Evolutionary conservation across 2,113 vertebrate species (phyloP), one percentile per base, ranked within the genome.

Genomic region (Thunnus thynnus): DNA sequence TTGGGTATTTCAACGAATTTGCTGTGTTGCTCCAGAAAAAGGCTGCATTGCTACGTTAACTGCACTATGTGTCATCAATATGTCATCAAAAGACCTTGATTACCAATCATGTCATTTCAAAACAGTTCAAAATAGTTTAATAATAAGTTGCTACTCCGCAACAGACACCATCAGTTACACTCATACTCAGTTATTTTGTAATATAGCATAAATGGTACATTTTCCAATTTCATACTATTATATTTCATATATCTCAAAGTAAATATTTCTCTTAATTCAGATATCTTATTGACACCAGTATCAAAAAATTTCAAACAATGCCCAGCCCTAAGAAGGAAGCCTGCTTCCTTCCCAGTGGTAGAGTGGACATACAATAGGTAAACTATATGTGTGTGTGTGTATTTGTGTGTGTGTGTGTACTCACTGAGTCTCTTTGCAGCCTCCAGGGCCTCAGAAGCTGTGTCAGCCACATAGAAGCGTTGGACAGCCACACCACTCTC

Each of bases 361-460:
- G 5, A 80, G 12, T 36, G 36, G 56, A 66, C 20, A 30, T 30
- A 30, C 27, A 30, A 4, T 4, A 27, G 14, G 16, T 60, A n/a
- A 50, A 12, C 22, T 0, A 10, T 6, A 30, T 30, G n/a, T 14
- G 25, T 65, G 14, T 57, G 0, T 18, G 41, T 20, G 20, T 47
- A n/a, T 48, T 8, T 41, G 7, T n/a, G 41, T 65, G 18, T 41
- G 52, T 41, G 67, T 52, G 22, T 78, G 64, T 87, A 95, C 98
- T 97, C 95, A 99, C 98, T 96, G 80, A 99, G 95, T 91, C 91
- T 97, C 91, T 96, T 97, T 78, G 98, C 98, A 62, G 97, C 98
- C 82, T 98, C 96, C 57, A 97, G 93, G 77, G 98, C 98, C 80
- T 97, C 96, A n/a, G 92, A 92, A 44, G 97, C 96, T 25, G 95